These are phyloP conservation scores for Sciurus niger DNA, from an alignment of 2,113 vertebrate species.

Conservation along the genomic window DNA sequence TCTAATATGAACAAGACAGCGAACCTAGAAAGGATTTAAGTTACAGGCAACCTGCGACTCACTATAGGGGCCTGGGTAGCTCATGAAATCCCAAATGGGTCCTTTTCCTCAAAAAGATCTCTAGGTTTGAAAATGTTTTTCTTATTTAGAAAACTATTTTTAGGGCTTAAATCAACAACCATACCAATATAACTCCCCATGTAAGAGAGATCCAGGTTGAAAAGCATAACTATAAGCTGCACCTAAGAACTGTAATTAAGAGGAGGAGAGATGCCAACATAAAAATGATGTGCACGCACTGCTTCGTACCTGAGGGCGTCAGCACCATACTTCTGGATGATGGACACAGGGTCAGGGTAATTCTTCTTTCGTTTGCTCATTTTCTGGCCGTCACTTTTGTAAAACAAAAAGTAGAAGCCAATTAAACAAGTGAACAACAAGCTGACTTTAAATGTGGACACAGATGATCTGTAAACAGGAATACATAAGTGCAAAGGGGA, in stretches of 20 bases:
- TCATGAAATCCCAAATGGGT: neutral
- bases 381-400: slow-evolving; percentile 98
- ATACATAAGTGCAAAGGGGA: neutral
- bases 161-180: neutral
- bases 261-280: neutral
- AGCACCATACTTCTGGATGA: slow-evolving; percentile 95
- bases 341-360: slow-evolving; percentile 94
- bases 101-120: neutral
- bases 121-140: neutral
- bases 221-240: neutral
- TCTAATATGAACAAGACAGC: neutral
- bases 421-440: neutral
- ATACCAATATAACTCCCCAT: neutral
- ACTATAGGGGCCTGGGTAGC: neutral
- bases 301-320: slow-evolving; percentile 95
- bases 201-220: neutral
- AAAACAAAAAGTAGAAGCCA: slow-evolving; percentile 74
- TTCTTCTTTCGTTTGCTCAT: slow-evolving; percentile 99
- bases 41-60: neutral
- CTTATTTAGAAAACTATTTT: slow-evolving; percentile 3
- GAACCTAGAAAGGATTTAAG: neutral
- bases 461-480: neutral
- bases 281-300: neutral
- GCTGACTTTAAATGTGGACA: neutral
- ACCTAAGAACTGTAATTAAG: neutral